Evolutionary conservation across 1,140 invertebrate species (phyloP).

Genomic region (Caenorhabditis latens): DNA sequence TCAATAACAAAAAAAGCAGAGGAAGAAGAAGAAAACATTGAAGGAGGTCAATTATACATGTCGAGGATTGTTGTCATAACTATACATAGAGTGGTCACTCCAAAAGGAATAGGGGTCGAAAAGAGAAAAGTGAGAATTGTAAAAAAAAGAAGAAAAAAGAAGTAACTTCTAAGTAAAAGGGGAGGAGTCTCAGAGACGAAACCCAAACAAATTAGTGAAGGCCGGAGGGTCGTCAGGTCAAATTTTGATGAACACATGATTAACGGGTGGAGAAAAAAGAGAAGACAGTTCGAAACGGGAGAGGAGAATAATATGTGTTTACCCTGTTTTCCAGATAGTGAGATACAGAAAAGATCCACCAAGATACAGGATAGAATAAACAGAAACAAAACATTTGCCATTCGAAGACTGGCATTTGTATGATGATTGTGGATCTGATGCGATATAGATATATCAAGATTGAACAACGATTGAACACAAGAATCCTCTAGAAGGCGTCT

Average conservation of each 20-base stretch:
- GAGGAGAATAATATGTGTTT: neutral
- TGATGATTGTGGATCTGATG: slow-evolving; percentile 51
- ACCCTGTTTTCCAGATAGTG: neutral
- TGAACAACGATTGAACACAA: slow-evolving; percentile 26
- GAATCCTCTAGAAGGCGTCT: slow-evolving; percentile 11
- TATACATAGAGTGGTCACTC: slow-evolving; percentile 11
- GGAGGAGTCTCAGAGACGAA: slow-evolving; percentile 18
- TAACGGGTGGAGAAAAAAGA: slow-evolving; percentile 7
- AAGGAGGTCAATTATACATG: slow-evolving; percentile 51
- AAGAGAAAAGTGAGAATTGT: slow-evolving; percentile 9
- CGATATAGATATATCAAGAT: slow-evolving; percentile 55
- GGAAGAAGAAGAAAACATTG: neutral
- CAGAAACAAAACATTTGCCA: slow-evolving; percentile 39
- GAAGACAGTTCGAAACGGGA: slow-evolving; percentile 46
- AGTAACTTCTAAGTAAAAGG: slow-evolving; percentile 45
- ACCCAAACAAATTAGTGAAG: slow-evolving; percentile 50
- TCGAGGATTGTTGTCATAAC: slow-evolving; percentile 33
- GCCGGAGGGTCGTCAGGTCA: slow-evolving; percentile 20
- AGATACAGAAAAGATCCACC: neutral
- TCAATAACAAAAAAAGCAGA: neutral
- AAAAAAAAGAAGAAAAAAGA: slow-evolving; percentile 35
- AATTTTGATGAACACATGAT: slow-evolving; percentile 39
- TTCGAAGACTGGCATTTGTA: slow-evolving; percentile 27
- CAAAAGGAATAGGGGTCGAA: neutral
- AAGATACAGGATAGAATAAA: slow-evolving; percentile 7